phyloP scores from a whole-genome alignment of 2,797 vertebrate species.

The Syngnathus acus region DNA sequence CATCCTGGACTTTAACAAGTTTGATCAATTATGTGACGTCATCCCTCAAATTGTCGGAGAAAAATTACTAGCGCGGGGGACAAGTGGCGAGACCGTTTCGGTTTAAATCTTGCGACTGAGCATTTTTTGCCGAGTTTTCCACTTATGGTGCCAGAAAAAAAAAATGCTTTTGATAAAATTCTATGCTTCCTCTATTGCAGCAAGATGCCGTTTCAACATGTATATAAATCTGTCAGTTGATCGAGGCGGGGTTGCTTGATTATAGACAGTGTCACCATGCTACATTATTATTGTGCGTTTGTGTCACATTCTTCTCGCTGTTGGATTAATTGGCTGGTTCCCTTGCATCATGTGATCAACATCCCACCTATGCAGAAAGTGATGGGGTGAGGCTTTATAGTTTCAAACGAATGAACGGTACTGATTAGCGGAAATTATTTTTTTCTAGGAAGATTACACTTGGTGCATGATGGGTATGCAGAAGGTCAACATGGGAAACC shows the following conservation, averaged over 20 bases:
- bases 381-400: background rate
- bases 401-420: conserved; percentile 18
- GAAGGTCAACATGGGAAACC: conserved; percentile 28
- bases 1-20: conserved; percentile 51
- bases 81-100: conserved; percentile 36
- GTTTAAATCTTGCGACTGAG: background rate
- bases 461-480: conserved; percentile 18
- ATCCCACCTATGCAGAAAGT: background rate
- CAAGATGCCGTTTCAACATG: too few species aligned
- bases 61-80: conserved; percentile 29
- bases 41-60: conserved; percentile 64
- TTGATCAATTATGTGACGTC: conserved; percentile 62
- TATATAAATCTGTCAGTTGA: too few species aligned
- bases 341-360: background rate
- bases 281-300: background rate
- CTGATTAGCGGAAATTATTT: conserved; percentile 21
- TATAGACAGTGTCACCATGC: background rate
- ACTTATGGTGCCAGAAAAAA: too few species aligned
- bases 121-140: too few species aligned
- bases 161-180: too few species aligned
- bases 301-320: background rate
- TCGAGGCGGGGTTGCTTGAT: too few species aligned
- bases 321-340: background rate
- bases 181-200: too few species aligned
- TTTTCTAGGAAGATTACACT: conserved; percentile 22